phyloP scores from a whole-genome alignment of 2,888 invertebrate genomes.

The Metellina segmentata region DNA sequence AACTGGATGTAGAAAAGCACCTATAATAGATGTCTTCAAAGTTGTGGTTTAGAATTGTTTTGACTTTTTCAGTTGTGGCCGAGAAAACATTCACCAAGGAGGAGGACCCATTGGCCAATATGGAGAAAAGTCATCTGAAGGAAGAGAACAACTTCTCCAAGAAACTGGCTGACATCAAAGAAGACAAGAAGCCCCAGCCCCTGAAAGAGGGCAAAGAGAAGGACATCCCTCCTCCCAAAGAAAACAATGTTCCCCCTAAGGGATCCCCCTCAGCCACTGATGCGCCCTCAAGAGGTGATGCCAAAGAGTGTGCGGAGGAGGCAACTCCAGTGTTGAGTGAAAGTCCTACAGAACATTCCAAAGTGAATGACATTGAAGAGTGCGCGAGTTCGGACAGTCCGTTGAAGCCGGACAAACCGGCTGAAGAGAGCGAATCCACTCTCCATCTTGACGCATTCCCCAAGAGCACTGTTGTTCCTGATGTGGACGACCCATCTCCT shows the following conservation, averaged over 20 bases:
- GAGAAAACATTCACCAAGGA: conserved; percentile 59
- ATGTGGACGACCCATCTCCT: not conserved
- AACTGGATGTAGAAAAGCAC: too few relatives aligned
- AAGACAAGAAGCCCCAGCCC: not conserved
- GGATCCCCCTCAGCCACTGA: not conserved
- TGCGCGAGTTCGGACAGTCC: not conserved
- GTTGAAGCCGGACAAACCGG: conserved; percentile 26
- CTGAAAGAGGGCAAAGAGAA: conserved; percentile 16
- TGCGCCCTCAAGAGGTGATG: not conserved
- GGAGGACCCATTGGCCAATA: conserved; percentile 18
- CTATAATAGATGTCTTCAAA: too few relatives aligned
- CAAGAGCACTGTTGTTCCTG: not conserved
- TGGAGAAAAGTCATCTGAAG: conserved; percentile 38
- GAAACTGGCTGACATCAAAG: conserved; percentile 45
- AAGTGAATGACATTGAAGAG: conserved; percentile 10
- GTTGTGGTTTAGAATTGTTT: too few relatives aligned
- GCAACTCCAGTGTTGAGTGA: not conserved
- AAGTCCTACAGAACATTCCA: conserved; percentile 16
- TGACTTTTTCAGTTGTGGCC: conserved; percentile 40
- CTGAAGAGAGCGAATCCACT: conserved; percentile 46
- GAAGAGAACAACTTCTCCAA: conserved; percentile 67
- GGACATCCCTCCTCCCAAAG: conserved; percentile 24
- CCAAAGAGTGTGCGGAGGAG: not conserved
- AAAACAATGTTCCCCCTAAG: not conserved
- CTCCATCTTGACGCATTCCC: conserved; percentile 31